Conservation (phyloP, 2,797 vertebrate genomes). For the Garrulus glandarius region DNA sequence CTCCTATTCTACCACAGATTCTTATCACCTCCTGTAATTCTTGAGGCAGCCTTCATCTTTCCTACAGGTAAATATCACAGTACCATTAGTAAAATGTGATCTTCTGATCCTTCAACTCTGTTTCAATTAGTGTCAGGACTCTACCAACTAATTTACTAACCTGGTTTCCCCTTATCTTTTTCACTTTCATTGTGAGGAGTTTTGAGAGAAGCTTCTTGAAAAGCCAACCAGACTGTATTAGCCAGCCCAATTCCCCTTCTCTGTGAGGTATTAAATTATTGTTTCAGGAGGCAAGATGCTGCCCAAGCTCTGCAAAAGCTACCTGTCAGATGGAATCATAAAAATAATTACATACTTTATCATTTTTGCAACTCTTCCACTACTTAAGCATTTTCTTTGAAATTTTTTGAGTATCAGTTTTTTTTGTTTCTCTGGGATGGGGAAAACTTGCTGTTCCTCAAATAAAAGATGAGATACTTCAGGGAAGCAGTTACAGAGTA, state of each 20-base stretch:
- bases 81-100: neutral
- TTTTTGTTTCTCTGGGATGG: neutral
- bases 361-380: neutral
- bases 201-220: neutral
- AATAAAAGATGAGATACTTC: neutral
- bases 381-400: neutral
- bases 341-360: neutral
- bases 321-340: neutral
- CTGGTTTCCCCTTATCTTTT: neutral
- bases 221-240: neutral
- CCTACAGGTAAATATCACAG: neutral
- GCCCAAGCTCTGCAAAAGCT: neutral
- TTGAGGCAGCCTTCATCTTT: neutral
- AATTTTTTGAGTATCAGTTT: neutral
- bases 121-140: neutral
- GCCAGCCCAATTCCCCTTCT: neutral
- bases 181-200: neutral
- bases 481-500: neutral
- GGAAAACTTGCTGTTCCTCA: neutral
- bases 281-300: neutral
- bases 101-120: neutral
- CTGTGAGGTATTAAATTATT: neutral
- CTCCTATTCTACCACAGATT: neutral
- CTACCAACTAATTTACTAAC: neutral
- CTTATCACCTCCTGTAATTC: neutral